These are phyloP conservation scores for Elmis aenea DNA, from an alignment of 2,888 invertebrate genomes.

Conservation along the genomic window DNA sequence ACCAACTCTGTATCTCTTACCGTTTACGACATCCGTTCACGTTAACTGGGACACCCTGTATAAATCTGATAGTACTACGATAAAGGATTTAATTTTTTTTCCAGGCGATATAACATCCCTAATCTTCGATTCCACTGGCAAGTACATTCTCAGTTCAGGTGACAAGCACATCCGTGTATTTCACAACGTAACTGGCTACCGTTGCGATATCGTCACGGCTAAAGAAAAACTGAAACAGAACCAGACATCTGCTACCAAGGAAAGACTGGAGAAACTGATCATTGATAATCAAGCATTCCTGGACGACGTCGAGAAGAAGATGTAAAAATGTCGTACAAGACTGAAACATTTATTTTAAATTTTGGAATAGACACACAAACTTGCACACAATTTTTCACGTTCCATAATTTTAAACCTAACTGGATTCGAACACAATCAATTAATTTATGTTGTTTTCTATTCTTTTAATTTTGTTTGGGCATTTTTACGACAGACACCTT, in stretches of 20 bases:
- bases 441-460: no score
- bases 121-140: conserved; percentile 70
- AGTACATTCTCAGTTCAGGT: conserved; percentile 67
- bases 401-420: no score
- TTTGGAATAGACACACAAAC: background rate
- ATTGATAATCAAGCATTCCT: conserved; percentile 53
- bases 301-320: conserved; percentile 9
- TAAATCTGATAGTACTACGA: no score
- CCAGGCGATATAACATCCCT: conserved; percentile 64
- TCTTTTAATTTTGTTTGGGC: no score
- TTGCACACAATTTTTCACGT: no score
- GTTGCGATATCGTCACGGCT: conserved; percentile 47
- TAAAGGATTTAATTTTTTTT: no score
- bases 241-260: conserved; percentile 69
- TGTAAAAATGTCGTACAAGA: no score
- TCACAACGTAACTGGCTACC: conserved; percentile 70
- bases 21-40: no score
- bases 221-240: conserved; percentile 52
- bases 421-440: no score
- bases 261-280: conserved; percentile 68
- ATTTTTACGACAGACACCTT: no score
- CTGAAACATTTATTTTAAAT: background rate
- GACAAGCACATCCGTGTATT: conserved; percentile 74
- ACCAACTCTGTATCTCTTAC: no score
- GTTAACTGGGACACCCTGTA: no score